Percentiles rank a stretch among this genome's conserved stretches.
phyloP scores from a whole-genome alignment of 1,140 invertebrate species.

The Mesaphorura yosii region DNA sequence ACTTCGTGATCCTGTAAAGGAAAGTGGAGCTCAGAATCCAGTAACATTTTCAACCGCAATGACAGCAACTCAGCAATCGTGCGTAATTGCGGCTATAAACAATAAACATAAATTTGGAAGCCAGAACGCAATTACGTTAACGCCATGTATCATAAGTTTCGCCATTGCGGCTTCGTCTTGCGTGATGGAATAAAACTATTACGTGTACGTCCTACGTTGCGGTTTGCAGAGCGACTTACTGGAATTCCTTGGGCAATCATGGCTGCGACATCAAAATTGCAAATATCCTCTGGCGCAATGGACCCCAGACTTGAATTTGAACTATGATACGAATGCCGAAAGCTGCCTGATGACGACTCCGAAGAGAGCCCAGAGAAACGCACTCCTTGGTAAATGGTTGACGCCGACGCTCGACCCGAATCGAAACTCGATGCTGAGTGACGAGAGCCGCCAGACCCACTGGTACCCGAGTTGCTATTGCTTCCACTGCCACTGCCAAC shows the following conservation, averaged over 20 bases:
- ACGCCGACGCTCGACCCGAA: conserved; percentile 71
- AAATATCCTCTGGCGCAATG: conserved; percentile 36
- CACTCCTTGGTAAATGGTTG: conserved; percentile 39
- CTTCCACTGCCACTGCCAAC: conserved; percentile 26
- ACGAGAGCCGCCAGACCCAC: conserved; percentile 53
- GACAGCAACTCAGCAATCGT: no score
- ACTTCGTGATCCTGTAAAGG: conserved; percentile 83
- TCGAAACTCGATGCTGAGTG: conserved; percentile 85
- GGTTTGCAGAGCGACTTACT: conserved; percentile 37
- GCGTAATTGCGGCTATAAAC: no score
- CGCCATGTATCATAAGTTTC: no score
- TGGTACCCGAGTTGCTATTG: conserved; percentile 44
- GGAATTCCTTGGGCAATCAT: conserved; percentile 47
- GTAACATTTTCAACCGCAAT: no score
- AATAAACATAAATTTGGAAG: no score
- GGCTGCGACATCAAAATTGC: conserved; percentile 44
- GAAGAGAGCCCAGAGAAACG: conserved; percentile 41
- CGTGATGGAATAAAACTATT: no score
- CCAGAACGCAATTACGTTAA: no score
- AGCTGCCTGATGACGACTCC: conserved; percentile 39
- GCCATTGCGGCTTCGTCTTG: no score
- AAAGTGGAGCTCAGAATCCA: no score
- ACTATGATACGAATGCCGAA: conserved; percentile 45
- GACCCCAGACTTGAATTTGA: conserved; percentile 45
- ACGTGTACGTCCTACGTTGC: no score